Evolutionary conservation across 2,888 invertebrate species (phyloP), one percentile per base, ranked within the genome.

Genomic region (Lasioglossum leucozonium): DNA sequence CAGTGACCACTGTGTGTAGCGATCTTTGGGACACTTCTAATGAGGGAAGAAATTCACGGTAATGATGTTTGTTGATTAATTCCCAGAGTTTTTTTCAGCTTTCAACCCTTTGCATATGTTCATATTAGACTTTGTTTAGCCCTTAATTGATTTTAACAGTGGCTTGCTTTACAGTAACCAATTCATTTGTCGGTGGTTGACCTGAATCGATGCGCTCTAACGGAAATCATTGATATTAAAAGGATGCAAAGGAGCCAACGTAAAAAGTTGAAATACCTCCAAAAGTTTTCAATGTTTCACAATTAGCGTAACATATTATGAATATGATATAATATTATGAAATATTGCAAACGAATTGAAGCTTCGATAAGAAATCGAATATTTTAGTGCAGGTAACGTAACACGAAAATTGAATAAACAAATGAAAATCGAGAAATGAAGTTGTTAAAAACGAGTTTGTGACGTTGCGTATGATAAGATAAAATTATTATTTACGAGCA

Each of bases 1-100:
- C 89, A 97, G 97, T 84, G 98, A 97, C 99, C 99, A 99, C 30
- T 95, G 94, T 1, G 96, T 95, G 81, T 96, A 96, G 26, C 95
- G 95, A 75, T 96, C 96, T 67, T 89, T 86, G 0, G 95, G 95
- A 84, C 95, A 95, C 65, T 93, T 93, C 95, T 95, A 8, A 71
- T 13, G 4, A 11, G 18, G 30, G n/a, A 58, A 55, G 34, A 72
- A 72, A 77, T 72, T 6, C 4, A 42, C 13, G 4, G 13, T 42
- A 18, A 22, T 42, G 44, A 51, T 4, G 62, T n/a, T 13, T 22
- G 34, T 16, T 0, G 10, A 11, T 13, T 4, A n/a, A 44, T 13
- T 1, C 2, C 8, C 34, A 18, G 40, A 8, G 16, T 5, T 13
- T n/a, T 34, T 16, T 42, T 26, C 26, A 13, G 26, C n/a, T 44